Evolutionary conservation across 2,888 invertebrate species (phyloP).

Genomic region (Gandaritis pyraliata): DNA sequence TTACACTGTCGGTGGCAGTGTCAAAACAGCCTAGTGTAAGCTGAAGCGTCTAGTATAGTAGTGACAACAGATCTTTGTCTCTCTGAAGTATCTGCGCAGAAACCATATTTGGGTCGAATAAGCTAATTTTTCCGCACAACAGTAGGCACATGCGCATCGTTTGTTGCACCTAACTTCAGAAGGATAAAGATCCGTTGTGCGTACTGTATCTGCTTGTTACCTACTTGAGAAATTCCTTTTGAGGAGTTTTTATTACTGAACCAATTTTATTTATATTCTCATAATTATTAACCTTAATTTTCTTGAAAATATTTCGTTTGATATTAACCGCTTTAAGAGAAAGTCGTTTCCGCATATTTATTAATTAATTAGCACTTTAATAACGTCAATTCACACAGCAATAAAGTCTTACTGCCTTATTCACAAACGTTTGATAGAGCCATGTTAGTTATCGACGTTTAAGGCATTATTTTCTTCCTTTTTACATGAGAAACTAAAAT

Average conservation of each 20-base stretch:
- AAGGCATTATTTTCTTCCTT: not conserved
- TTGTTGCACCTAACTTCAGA: too few relatives aligned
- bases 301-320: conserved; percentile 16
- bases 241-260: not conserved
- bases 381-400: conserved; percentile 37
- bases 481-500: too few relatives aligned
- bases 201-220: too few relatives aligned
- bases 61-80: too few relatives aligned
- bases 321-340: conserved; percentile 29
- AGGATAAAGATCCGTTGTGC: too few relatives aligned
- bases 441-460: not conserved
- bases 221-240: not conserved
- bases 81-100: too few relatives aligned
- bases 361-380: conserved; percentile 39
- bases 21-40: too few relatives aligned
- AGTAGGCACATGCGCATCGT: too few relatives aligned
- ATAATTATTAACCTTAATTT: conserved; percentile 1
- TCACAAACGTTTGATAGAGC: not conserved
- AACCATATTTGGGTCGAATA: too few relatives aligned
- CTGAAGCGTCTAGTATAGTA: too few relatives aligned
- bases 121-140: too few relatives aligned
- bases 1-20: too few relatives aligned
- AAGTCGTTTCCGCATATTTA: conserved; percentile 32
- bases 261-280: conserved; percentile 2
- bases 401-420: conserved; percentile 24